Evolutionary conservation across 2,113 vertebrate genomes (phyloP), one percentile per base, ranked within the genome.

Genomic region (Dipodomys spectabilis): DNA sequence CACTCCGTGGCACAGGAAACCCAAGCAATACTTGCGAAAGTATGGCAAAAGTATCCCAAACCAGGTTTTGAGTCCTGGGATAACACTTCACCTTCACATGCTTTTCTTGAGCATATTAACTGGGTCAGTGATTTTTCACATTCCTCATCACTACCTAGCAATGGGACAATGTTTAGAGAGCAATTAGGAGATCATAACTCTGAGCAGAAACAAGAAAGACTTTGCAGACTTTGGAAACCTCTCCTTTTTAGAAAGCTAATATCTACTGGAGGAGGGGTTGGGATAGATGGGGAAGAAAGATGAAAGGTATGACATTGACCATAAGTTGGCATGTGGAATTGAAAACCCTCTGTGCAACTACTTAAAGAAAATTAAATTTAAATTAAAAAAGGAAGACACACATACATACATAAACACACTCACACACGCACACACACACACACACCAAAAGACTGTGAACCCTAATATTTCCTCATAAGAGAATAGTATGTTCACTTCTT

Each of bases 1-100:
- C 2, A 7, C 23, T 74, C 45, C 1, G 0, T 1, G 32, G 7
- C 10, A n/a, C 11, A 8, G 6, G 22, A 39, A 25, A 30, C 22
- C 27, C 0, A 0, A 77, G 44, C 3, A 45, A 45, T 9, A n/a
- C 19, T 62, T 65, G n/a, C 57, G 45, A 57, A 88, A 78, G 28
- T 19, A 8, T 6, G 39, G 39, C 39, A 39, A 39, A 39, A 39
- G 39, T 18, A 39, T 60, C 12, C 0, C 73, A 23, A 28, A 57
- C 6, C 32, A 49, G 67, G n/a, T 22, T 60, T 93, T 11, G 35
- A 1, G 45, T 30, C 44, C 12, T 20, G 23, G 15, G 15, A 13
- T 45, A 18, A 73, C 23, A 71, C 7, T 73, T 27, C 2, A 57
- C 44, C 7, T 32, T 25, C 16, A 4, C 3, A 0, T 10, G 16